Percentiles rank a stretch among this genome's conserved stretches.
These are phyloP conservation scores for Eucera pruinosa DNA, from an alignment of 2,888 invertebrate species.

Conservation along the genomic window DNA sequence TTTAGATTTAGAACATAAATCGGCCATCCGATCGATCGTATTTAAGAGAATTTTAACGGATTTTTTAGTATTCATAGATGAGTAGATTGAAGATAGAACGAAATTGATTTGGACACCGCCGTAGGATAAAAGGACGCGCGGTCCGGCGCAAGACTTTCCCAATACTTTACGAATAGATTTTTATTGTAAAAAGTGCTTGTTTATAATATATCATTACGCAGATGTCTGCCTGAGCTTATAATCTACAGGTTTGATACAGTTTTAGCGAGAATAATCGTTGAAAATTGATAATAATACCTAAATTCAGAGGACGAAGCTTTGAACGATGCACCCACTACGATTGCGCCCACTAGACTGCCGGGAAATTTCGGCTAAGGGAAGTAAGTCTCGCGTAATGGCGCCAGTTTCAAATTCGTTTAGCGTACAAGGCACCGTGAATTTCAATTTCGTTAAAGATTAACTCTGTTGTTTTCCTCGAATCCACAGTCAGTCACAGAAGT, in stretches of 20 bases:
- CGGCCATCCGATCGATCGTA: not conserved
- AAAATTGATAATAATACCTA: slow-evolving; percentile 23
- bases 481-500: too few species aligned
- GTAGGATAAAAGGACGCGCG: not conserved
- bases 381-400: slow-evolving; percentile 7
- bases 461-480: too few species aligned
- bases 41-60: not conserved
- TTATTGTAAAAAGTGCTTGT: slow-evolving; percentile 9
- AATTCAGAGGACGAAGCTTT: not conserved
- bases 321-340: not conserved
- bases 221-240: not conserved
- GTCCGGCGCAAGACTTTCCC: not conserved
- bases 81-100: not conserved
- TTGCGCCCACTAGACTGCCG: not conserved
- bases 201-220: not conserved
- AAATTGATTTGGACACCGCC: not conserved
- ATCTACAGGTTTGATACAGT: slow-evolving; percentile 2
- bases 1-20: not conserved
- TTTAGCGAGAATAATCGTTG: not conserved
- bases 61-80: slow-evolving; percentile 9
- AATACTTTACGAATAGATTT: slow-evolving; percentile 5
- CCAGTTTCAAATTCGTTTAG: slow-evolving; percentile 9
- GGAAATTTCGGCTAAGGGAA: not conserved
- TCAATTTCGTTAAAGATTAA: too few species aligned
- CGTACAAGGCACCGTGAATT: not conserved